Evolutionary conservation across 1,140 invertebrate species (phyloP).

Genomic region (Brachionus rubens): DNA sequence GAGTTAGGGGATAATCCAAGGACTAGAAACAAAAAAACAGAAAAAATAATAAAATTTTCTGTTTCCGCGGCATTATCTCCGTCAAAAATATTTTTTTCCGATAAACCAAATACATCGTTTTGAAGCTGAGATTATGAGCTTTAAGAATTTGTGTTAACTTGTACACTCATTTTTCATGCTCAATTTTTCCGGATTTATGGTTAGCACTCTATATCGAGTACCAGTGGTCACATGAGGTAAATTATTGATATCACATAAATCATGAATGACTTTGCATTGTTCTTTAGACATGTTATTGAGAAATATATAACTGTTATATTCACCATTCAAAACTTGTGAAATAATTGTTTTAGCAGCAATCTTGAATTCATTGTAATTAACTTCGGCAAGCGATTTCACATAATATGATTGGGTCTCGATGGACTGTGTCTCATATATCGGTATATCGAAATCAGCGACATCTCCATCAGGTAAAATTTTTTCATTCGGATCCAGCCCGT

Average conservation of each 20-base stretch:
- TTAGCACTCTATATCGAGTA: conserved; percentile 1
- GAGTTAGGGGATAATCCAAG: no score
- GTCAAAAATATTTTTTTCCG: no score
- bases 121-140: no score
- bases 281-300: not conserved
- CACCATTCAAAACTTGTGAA: not conserved
- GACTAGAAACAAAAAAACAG: no score
- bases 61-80: no score
- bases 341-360: not conserved
- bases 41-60: no score
- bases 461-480: not conserved
- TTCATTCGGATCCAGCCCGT: no score
- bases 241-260: not conserved
- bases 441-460: not conserved
- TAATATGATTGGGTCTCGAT: not conserved
- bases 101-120: no score
- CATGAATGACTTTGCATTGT: not conserved
- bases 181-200: no score
- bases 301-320: not conserved
- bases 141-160: no score
- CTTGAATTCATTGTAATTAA: not conserved
- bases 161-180: no score
- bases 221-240: not conserved
- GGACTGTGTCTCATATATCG: no score
- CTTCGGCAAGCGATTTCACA: not conserved